These are phyloP conservation scores for Eolophus roseicapilla DNA, from an alignment of 2,113 vertebrate species.

Conservation along the genomic window DNA sequence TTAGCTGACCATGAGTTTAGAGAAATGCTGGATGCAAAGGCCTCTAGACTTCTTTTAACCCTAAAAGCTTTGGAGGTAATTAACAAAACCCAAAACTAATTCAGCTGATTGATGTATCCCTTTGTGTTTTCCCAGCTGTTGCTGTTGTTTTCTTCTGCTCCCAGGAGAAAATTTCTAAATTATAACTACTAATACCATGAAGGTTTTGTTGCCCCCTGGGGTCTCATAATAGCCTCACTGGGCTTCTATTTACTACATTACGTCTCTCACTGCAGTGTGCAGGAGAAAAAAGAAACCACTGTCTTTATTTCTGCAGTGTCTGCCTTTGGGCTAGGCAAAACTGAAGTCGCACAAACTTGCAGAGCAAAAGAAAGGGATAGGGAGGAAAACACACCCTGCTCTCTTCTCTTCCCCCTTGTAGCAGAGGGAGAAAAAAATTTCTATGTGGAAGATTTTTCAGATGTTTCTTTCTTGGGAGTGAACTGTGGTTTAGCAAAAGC, in stretches of 20 bases:
- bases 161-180: background rate
- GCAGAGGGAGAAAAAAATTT: background rate
- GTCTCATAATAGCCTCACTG: background rate
- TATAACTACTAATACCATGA: background rate
- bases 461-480: background rate
- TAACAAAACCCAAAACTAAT: background rate
- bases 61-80: conserved; percentile 11
- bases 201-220: background rate
- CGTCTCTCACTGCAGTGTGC: background rate
- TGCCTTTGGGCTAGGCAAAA: background rate
- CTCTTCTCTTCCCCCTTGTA: background rate
- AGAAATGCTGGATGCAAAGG: background rate
- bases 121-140: background rate
- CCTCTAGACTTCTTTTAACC: background rate
- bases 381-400: background rate
- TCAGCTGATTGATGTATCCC: background rate
- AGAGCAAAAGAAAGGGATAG: background rate
- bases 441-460: conserved; percentile 2
- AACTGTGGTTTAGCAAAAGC: conserved; percentile 9
- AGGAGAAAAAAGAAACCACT: background rate
- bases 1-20: conserved; percentile 49
- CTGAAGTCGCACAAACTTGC: background rate
- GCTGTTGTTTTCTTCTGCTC: background rate
- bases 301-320: background rate
- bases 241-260: background rate